These are phyloP conservation scores for Pterois miles DNA, from an alignment of 2,797 vertebrate species.

Conservation along the genomic window DNA sequence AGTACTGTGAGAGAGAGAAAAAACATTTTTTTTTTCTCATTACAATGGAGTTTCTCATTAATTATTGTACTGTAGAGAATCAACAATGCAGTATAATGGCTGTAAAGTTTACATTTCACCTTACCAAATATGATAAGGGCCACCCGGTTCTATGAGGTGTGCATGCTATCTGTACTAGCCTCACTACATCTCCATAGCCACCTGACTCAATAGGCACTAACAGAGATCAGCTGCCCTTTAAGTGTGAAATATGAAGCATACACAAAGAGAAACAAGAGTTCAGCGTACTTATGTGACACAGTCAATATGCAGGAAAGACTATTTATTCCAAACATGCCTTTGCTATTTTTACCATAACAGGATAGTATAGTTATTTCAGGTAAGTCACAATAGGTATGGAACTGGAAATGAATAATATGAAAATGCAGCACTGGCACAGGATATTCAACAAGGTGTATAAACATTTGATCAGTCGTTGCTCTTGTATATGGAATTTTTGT, in stretches of 20 bases:
- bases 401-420: background rate
- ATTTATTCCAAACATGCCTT: background rate
- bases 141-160: background rate
- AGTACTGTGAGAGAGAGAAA: slow-evolving; percentile 5
- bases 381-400: background rate
- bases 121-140: background rate
- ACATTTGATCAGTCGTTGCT: background rate
- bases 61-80: background rate
- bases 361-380: background rate
- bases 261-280: background rate
- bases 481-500: background rate
- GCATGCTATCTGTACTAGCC: background rate
- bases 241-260: background rate
- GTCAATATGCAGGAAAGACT: background rate
- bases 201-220: background rate
- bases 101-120: background rate
- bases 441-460: background rate
- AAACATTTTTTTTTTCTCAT: slow-evolving; percentile 5
- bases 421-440: background rate
- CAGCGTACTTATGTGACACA: background rate
- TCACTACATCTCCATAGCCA: background rate
- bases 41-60: slow-evolving; percentile 9
- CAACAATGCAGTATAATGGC: background rate
- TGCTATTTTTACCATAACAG: background rate
- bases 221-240: background rate